A percentile compares a stretch with the other conserved stretches of the same genome.
These are phyloP conservation scores for Chloropsis hardwickii DNA, from an alignment of 2,113 vertebrate species.

Conservation along the genomic window DNA sequence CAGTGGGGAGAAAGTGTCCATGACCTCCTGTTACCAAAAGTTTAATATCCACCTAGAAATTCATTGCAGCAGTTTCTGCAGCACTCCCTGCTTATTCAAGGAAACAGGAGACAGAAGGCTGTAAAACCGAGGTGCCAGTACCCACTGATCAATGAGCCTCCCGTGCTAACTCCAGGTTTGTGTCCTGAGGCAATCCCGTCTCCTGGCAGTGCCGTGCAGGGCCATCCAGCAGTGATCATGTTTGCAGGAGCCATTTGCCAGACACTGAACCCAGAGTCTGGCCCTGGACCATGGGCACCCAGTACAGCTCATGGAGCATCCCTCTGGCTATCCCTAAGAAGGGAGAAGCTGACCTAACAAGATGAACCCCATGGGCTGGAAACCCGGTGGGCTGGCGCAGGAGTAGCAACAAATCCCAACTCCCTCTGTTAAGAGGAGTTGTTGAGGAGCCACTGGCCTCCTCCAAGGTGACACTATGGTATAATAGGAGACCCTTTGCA, in stretches of 20 bases:
- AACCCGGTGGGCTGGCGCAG: rapidly evolving
- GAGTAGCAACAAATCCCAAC: neutral
- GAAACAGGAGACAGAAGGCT: neutral
- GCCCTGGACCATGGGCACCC: rapidly evolving
- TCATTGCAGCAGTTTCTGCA: neutral
- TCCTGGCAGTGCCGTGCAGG: neutral
- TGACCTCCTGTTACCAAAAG: neutral
- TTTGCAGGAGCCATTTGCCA: neutral
- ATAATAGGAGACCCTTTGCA: neutral
- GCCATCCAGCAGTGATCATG: rapidly evolving
- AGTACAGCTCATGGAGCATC: rapidly evolving
- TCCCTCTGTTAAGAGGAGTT: neutral
- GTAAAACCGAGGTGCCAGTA: neutral
- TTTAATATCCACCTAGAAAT: neutral
- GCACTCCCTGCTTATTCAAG: neutral
- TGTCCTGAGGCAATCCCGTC: rapidly evolving
- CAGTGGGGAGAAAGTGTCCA: neutral
- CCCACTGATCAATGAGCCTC: neutral
- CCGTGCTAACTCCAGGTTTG: neutral
- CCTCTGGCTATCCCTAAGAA: neutral
- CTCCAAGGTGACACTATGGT: neutral
- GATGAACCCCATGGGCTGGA: neutral
- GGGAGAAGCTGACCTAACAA: neutral
- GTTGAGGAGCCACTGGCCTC: neutral
- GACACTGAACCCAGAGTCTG: rapidly evolving